phyloP scores from a whole-genome alignment of 2,113 vertebrate species.

The Marmota flaviventris region DNA sequence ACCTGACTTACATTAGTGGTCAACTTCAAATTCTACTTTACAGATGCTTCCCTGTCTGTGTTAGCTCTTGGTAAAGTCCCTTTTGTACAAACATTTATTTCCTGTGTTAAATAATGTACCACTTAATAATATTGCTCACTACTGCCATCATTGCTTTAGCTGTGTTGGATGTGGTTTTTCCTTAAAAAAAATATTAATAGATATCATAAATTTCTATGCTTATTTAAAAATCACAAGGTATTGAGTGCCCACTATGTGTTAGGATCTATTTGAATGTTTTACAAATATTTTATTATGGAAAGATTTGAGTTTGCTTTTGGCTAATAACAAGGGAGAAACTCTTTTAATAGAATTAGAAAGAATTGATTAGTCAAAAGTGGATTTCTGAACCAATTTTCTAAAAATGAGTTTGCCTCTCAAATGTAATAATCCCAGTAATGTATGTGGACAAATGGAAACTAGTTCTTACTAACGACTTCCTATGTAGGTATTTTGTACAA shows the following conservation, averaged over 20 bases:
- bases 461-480: background rate
- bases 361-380: background rate
- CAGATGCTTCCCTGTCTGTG: background rate
- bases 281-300: background rate
- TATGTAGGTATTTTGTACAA: background rate
- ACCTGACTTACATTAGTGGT: background rate
- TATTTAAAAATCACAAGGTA: background rate
- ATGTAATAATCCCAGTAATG: background rate
- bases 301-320: background rate
- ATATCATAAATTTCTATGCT: background rate
- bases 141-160: background rate
- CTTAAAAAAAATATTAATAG: background rate
- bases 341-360: background rate
- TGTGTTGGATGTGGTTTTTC: background rate
- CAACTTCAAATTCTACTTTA: background rate
- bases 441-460: background rate
- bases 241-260: background rate
- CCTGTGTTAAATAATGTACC: background rate
- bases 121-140: background rate
- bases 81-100: background rate
- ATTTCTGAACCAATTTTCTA: background rate
- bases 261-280: background rate
- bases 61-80: background rate
- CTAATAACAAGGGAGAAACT: background rate
- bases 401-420: slow-evolving; percentile 2